Conservation (phyloP, 2,797 vertebrate genomes). For the Sciurus vulgaris region DNA sequence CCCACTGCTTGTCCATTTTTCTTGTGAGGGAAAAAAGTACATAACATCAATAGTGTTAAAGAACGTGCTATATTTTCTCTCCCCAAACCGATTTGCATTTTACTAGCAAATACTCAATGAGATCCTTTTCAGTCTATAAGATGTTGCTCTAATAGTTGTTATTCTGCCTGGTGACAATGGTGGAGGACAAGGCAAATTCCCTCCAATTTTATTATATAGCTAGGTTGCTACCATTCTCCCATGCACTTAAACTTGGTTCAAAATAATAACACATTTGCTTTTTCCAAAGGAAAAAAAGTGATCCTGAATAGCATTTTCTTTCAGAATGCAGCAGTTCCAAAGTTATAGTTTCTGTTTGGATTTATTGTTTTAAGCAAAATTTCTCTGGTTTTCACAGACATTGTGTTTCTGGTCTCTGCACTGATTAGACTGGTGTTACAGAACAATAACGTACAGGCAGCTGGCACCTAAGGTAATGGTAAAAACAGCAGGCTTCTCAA, state of each 20-base stretch:
- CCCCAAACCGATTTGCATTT: not conserved
- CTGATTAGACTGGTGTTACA: constrained; percentile 17
- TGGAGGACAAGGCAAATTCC: not conserved
- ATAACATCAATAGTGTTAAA: not conserved
- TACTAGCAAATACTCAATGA: not conserved
- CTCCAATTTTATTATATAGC: not conserved
- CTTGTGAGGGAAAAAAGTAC: not conserved
- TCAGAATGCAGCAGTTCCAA: not conserved
- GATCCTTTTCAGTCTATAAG: not conserved
- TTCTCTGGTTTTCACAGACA: not conserved
- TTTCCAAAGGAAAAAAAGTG: not conserved
- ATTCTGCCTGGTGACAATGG: not conserved
- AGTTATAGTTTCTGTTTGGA: constrained; percentile 19
- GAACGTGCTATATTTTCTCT: not conserved
- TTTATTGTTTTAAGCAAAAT: constrained; percentile 1
- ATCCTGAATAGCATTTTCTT: constrained; percentile 29
- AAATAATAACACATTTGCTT: not conserved
- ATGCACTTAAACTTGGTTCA: not conserved
- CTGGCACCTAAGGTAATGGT: not conserved
- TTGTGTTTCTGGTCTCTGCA: not conserved
- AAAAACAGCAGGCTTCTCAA: constrained; percentile 59
- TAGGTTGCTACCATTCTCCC: not conserved
- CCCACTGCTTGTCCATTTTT: not conserved
- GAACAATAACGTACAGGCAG: constrained; percentile 45
- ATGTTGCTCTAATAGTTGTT: not conserved